These are phyloP conservation scores for Ctenodactylus gundi DNA, from an alignment of 2,113 vertebrate species.

Conservation along the genomic window DNA sequence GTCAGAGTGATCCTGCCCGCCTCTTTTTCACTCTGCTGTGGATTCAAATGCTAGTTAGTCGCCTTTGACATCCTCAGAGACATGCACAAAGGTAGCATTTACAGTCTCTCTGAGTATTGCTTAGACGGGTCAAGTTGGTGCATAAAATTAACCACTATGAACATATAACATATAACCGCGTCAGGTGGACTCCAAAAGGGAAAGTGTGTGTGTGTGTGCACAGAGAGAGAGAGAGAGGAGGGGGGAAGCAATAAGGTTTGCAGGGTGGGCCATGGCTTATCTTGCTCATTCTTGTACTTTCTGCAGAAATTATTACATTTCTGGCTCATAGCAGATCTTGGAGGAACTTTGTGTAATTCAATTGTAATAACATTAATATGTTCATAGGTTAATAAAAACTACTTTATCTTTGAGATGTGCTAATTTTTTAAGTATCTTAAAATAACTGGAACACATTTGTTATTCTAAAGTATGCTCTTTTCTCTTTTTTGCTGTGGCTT, in stretches of 20 bases:
- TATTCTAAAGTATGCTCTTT: neutral
- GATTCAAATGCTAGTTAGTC: neutral
- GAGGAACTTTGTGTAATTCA: neutral
- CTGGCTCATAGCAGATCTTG: neutral
- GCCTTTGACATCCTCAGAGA: neutral
- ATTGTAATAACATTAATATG: neutral
- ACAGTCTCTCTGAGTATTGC: neutral
- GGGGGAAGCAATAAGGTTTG: no score
- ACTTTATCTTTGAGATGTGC: neutral
- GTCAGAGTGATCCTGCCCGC: neutral
- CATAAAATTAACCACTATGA: neutral
- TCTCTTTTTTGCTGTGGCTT: neutral
- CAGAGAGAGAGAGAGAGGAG: no score
- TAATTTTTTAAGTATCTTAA: neutral
- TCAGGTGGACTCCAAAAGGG: neutral
- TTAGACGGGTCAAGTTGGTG: neutral
- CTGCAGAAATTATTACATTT: neutral
- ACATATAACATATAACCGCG: no score
- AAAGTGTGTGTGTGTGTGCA: no score
- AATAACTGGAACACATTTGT: neutral
- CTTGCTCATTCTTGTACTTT: neutral
- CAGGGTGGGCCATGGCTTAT: neutral
- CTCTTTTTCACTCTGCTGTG: neutral
- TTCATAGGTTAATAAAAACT: neutral
- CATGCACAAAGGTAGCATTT: neutral